Evolutionary conservation across 2,888 invertebrate genomes (phyloP).

Genomic region (Chrysina gloriosa): DNA sequence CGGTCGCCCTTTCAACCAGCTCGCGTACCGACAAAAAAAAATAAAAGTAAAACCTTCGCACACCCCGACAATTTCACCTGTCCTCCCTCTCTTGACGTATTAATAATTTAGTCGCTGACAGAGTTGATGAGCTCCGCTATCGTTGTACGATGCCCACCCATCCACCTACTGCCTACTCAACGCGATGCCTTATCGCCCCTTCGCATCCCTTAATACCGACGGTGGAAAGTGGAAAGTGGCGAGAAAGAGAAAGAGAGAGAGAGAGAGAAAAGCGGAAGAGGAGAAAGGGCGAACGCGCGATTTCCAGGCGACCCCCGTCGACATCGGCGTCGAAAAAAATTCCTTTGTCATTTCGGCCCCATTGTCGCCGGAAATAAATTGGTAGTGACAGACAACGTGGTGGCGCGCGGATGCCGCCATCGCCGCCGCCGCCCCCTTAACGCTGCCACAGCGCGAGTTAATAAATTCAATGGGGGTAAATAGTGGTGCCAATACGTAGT

Average conservation of each 20-base stretch:
- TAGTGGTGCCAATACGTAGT: slow-evolving; percentile 30
- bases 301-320: neutral
- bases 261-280: too few relatives aligned
- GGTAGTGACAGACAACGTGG: slow-evolving; percentile 27
- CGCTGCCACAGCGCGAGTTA: neutral
- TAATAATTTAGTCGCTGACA: neutral
- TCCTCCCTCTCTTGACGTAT: neutral
- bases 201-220: neutral
- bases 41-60: neutral
- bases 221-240: neutral
- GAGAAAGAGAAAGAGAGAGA: too few relatives aligned
- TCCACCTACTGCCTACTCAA: neutral
- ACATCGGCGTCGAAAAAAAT: neutral
- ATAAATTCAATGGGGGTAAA: slow-evolving; percentile 30
- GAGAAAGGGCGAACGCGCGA: too few relatives aligned
- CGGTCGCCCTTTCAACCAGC: too few relatives aligned
- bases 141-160: neutral
- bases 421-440: neutral
- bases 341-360: slow-evolving; percentile 15
- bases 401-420: neutral
- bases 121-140: slow-evolving; percentile 3
- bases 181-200: neutral
- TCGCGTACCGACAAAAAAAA: neutral
- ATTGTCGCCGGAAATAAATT: slow-evolving; percentile 33
- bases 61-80: neutral